Evolutionary conservation across 2,888 invertebrate species (phyloP), one percentile per base, ranked within the genome.

Genomic region (Tyria jacobaeae): DNA sequence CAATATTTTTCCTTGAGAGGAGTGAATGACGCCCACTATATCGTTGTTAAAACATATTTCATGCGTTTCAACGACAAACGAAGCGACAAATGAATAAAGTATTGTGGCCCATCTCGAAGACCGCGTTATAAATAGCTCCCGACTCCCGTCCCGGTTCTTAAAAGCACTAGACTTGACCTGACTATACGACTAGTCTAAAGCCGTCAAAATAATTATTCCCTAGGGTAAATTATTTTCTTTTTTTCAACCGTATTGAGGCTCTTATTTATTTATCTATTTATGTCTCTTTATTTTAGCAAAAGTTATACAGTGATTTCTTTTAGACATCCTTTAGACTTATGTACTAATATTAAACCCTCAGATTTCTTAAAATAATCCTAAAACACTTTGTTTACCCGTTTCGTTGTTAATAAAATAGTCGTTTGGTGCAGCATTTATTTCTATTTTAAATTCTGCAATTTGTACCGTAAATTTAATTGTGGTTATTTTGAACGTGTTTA

Each of bases 401-500:
- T 21, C n/a, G 49, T 58, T 34, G 39, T 21, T 54, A 54, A 62
- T 57, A 59, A 68, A 68, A 35, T 60, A 39, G 56, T 35, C 27
- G 50, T 55, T 37, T 17, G n/a, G 35, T 39, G 37, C n/a, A 53
- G 44, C 51, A 25, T 60, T 54, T 17, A 60, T 59, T 55, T 71
- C 76, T 73, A 68, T 71, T 69, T 67, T 64, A 61, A 76, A 73
- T 50, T 54, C 58, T 4, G 60, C 62, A 65, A 62, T 73, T 69
- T 67, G 67, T 66, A 57, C 66, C 60, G 59, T 65, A 54, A 62
- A 68, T 76, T 66, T 66, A 71, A 64, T 68, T 66, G 67, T 66
- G 52, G 73, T 78, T 83, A 85, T 86, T 83, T 84, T 63, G 63
- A 79, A 76, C 76, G 71, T 68, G 81, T 80, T 82, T 88, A 86